Percentiles rank a stretch among this genome's conserved stretches.
Conservation (phyloP, 2,888 invertebrate species). For the Drosophila flavopinicola region DNA sequence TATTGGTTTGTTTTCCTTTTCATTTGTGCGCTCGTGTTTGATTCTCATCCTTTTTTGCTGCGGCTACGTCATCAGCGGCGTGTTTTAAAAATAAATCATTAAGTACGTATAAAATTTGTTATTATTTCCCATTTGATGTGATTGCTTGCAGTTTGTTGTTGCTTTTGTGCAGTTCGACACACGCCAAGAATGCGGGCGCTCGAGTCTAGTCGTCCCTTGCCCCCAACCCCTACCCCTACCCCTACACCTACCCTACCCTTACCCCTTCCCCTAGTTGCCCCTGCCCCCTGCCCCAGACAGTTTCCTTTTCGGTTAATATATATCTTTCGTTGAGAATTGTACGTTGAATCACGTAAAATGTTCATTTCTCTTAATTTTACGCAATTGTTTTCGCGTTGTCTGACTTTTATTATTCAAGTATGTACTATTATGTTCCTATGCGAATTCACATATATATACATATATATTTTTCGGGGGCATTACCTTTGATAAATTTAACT, state of each 20-base stretch:
- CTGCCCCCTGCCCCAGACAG: neutral
- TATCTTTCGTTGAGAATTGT: conserved; percentile 12
- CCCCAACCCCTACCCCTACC: neutral
- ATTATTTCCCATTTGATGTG: conserved; percentile 22
- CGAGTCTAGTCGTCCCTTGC: conserved; percentile 2
- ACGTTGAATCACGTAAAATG: conserved; percentile 51
- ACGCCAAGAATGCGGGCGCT: conserved; percentile 30
- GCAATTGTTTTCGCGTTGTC: conserved; percentile 23
- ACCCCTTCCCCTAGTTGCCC: neutral
- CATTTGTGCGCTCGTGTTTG: conserved; percentile 37
- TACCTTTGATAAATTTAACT: conserved; percentile 29
- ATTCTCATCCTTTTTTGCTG: conserved; percentile 28
- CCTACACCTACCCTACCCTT: neutral
- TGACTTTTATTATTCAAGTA: conserved; percentile 40
- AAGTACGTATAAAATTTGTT: conserved; percentile 19
- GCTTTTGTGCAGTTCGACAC: conserved; percentile 39
- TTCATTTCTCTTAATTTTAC: conserved; percentile 58
- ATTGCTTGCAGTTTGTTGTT: conserved; percentile 37
- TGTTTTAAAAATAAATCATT: conserved; percentile 67
- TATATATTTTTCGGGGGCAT: neutral
- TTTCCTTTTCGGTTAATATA: conserved; percentile 7
- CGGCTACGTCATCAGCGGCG: conserved; percentile 45
- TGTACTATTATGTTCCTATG: neutral
- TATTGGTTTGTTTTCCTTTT: conserved; percentile 10
- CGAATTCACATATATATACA: neutral